A percentile compares a stretch with the other conserved stretches of the same genome.
phyloP scores from a whole-genome alignment of 2,888 invertebrate genomes.

The Phyllotreta cruciferae region DNA sequence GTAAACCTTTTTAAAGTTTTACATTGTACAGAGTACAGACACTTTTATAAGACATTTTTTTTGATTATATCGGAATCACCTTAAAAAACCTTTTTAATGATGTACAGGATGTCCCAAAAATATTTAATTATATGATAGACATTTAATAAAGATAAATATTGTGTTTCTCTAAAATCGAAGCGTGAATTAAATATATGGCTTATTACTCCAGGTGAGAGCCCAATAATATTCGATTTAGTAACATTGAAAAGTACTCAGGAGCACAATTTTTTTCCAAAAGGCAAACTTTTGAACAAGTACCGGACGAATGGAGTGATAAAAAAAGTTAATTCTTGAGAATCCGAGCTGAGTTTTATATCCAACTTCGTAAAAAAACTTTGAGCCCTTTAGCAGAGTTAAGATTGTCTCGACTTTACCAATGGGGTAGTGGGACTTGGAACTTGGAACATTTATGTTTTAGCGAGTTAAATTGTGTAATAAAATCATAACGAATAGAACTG shows the following conservation, averaged over 20 bases:
- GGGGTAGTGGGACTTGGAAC: slow-evolving; percentile 43
- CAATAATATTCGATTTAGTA: slow-evolving; percentile 27
- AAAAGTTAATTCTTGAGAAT: slow-evolving; percentile 32
- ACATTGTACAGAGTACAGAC: too few relatives aligned
- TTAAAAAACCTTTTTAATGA: too few relatives aligned
- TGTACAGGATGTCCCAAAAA: too few relatives aligned
- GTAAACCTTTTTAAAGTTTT: too few relatives aligned
- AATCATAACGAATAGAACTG: too few relatives aligned
- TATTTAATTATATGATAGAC: too few relatives aligned
- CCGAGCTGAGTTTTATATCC: slow-evolving; percentile 26
- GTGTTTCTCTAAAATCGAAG: slow-evolving; percentile 40
- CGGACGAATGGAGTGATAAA: slow-evolving; percentile 40
- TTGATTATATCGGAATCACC: too few relatives aligned
- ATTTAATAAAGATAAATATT: too few relatives aligned
- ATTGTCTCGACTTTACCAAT: slow-evolving; percentile 46
- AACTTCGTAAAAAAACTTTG: slow-evolving; percentile 37
- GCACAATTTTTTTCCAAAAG: slow-evolving; percentile 36
- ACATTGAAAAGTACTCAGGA: slow-evolving; percentile 33
- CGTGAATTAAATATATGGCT: slow-evolving; percentile 35
- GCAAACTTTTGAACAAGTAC: slow-evolving; percentile 33
- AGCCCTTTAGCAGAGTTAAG: too few relatives aligned
- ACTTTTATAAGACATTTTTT: too few relatives aligned
- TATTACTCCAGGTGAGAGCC: slow-evolving; percentile 18
- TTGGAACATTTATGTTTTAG: too few relatives aligned
- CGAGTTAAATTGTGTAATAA: too few relatives aligned